A percentile compares a stretch with the other conserved stretches of the same genome.
Evolutionary conservation across 2,113 vertebrate species (phyloP).

Genomic region (Raja brachyura): DNA sequence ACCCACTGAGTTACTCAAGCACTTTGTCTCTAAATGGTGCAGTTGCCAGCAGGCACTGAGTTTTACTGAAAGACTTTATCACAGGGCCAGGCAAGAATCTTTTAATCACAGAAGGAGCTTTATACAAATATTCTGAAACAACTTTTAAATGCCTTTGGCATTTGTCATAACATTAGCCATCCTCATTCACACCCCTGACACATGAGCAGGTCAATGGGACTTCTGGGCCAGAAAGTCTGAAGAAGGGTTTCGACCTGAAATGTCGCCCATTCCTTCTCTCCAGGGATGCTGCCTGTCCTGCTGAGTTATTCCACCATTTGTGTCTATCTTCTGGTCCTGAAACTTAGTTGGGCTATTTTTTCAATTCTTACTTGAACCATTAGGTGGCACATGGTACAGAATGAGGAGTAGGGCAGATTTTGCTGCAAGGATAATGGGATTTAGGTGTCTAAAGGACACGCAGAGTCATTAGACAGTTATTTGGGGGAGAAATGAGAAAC

Average conservation of each 20-base stretch:
- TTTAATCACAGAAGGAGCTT: neutral
- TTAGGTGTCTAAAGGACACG: too few species aligned
- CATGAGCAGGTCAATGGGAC: neutral
- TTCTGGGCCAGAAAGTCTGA: neutral
- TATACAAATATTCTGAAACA: neutral
- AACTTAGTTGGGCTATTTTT: neutral
- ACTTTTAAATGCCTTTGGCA: neutral
- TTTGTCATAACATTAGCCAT: neutral
- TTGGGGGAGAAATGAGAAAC: neutral
- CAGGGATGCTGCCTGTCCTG: too few species aligned
- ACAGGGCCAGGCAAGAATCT: too few species aligned
- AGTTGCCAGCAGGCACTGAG: too few species aligned
- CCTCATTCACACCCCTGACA: too few species aligned
- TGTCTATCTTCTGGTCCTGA: neutral
- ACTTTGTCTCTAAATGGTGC: too few species aligned
- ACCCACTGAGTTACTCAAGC: too few species aligned
- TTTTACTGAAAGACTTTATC: too few species aligned
- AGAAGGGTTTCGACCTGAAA: too few species aligned
- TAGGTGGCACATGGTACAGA: neutral
- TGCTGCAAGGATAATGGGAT: neutral
- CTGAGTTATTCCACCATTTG: too few species aligned
- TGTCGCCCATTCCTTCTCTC: too few species aligned
- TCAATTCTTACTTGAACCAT: neutral
- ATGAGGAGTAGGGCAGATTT: neutral
- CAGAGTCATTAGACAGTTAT: neutral